Conservation (phyloP, 2,888 invertebrate species). For the Pterostichus madidus region DNA sequence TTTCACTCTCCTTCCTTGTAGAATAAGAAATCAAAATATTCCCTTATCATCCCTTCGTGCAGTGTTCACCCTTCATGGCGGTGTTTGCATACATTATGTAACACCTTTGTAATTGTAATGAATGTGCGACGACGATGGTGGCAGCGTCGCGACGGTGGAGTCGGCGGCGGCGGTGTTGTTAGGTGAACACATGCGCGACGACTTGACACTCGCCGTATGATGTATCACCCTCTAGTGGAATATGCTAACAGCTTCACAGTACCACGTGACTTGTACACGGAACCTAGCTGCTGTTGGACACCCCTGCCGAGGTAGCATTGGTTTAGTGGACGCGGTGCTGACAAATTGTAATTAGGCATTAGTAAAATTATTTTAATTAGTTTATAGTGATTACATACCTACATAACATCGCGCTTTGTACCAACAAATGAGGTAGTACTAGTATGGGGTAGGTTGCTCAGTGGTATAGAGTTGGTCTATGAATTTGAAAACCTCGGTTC, state of each 20-base stretch:
- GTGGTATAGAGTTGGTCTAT: too few species aligned
- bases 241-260: neutral
- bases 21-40: too few species aligned
- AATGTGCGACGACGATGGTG: conserved; percentile 11
- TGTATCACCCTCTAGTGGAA: conserved; percentile 26
- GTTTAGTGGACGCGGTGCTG: too few species aligned
- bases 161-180: neutral
- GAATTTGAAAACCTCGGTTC: too few species aligned
- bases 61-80: neutral
- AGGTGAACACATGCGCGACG: conserved; percentile 22
- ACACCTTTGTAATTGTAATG: conserved; percentile 62
- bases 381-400: too few species aligned
- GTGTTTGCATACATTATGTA: conserved; percentile 56
- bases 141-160: conserved; percentile 3
- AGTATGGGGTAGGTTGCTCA: too few species aligned
- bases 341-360: too few species aligned
- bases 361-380: too few species aligned
- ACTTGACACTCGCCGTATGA: conserved; percentile 25
- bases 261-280: conserved; percentile 1
- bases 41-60: too few species aligned
- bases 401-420: too few species aligned
- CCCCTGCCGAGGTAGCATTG: neutral
- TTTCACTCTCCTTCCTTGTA: too few species aligned
- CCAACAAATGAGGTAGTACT: too few species aligned
- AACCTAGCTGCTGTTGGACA: neutral